These are phyloP conservation scores for Monochamus saltuarius DNA, from an alignment of 1,140 invertebrate genomes.

Conservation along the genomic window DNA sequence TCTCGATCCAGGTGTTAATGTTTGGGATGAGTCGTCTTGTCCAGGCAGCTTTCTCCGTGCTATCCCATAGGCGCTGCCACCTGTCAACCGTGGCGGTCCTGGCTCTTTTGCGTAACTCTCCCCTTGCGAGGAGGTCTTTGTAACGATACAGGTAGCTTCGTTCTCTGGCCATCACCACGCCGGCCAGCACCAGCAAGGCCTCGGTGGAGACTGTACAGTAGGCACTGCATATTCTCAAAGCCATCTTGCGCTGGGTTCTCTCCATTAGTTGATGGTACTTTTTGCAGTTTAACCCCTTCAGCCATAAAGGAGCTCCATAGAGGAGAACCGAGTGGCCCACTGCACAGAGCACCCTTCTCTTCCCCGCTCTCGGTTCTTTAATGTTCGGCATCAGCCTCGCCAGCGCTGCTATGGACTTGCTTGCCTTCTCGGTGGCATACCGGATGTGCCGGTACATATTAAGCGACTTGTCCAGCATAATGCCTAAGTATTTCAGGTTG, in stretches of 20 bases:
- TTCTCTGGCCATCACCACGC: conserved; percentile 5
- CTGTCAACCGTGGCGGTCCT: neutral
- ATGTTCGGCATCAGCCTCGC: conserved; percentile 16
- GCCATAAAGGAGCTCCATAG: conserved; percentile 3
- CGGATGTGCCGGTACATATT: neutral
- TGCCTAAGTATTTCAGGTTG: neutral
- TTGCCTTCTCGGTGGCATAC: neutral
- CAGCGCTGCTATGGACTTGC: neutral
- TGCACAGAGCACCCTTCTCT: conserved; percentile 11
- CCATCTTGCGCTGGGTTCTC: conserved; percentile 9
- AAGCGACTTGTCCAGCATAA: neutral
- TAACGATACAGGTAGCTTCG: neutral
- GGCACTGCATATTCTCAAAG: conserved; percentile 15
- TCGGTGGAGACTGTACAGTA: conserved; percentile 11
- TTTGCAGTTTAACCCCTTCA: neutral
- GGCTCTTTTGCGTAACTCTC: neutral
- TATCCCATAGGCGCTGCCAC: neutral
- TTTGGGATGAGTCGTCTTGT: neutral
- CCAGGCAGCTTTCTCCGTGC: neutral
- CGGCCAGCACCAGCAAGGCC: conserved; percentile 11
- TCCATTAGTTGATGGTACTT: conserved; percentile 1
- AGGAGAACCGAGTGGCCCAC: conserved; percentile 4
- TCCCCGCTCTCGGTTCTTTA: conserved; percentile 4
- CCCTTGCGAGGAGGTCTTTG: neutral
- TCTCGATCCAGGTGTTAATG: neutral